Evolutionary conservation across 2,113 vertebrate genomes (phyloP).

Genomic region (Solenodon paradoxus): DNA sequence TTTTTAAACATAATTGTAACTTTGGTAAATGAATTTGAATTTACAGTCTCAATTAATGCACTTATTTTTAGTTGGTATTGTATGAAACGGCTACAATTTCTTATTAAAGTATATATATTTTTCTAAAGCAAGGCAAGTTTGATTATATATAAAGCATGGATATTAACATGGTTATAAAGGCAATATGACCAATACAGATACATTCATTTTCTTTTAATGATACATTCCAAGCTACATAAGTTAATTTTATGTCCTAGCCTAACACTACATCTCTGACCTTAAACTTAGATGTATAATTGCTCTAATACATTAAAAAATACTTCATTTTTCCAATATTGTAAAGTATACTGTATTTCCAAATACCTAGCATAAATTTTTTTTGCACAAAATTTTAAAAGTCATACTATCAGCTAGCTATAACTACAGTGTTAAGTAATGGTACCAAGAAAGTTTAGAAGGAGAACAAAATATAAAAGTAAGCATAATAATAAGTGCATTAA

Average conservation of each 20-base stretch:
- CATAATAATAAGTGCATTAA: slow-evolving; percentile 70
- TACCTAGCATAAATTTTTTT: slow-evolving; percentile 70
- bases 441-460: slow-evolving; percentile 78
- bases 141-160: slow-evolving; percentile 39
- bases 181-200: neutral
- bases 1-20: neutral
- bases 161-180: slow-evolving; percentile 31
- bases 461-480: slow-evolving; percentile 79
- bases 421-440: slow-evolving; percentile 69
- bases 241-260: slow-evolving; percentile 60
- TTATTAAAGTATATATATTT: slow-evolving; percentile 55
- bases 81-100: slow-evolving; percentile 63
- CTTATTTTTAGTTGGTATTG: slow-evolving; percentile 40
- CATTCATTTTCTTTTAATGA: slow-evolving; percentile 33
- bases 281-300: slow-evolving; percentile 63
- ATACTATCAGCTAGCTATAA: slow-evolving; percentile 71
- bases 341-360: slow-evolving; percentile 78
- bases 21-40: slow-evolving; percentile 11
- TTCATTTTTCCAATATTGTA: slow-evolving; percentile 71
- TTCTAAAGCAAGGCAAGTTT: slow-evolving; percentile 60
- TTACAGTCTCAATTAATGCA: slow-evolving; percentile 25
- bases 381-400: slow-evolving; percentile 79
- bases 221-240: slow-evolving; percentile 63
- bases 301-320: slow-evolving; percentile 72
- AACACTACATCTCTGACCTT: slow-evolving; percentile 50